A percentile compares a stretch with the other conserved stretches of the same genome.
These are phyloP conservation scores for Syrphus vitripennis DNA, from an alignment of 2,888 invertebrate genomes.

Conservation along the genomic window DNA sequence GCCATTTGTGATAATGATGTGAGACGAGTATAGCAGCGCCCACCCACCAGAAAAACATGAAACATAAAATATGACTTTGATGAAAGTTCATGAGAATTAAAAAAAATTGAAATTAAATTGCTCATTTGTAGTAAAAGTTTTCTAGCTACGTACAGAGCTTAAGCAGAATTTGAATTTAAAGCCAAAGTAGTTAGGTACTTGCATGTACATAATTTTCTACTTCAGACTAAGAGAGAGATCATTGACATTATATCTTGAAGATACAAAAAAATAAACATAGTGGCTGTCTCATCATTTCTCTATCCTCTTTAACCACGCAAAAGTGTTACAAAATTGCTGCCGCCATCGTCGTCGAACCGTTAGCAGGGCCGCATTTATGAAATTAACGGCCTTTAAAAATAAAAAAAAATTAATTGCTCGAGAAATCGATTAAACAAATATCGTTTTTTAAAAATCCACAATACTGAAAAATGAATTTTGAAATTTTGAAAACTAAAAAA, in stretches of 20 bases:
- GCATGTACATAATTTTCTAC: not conserved
- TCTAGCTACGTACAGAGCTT: not conserved
- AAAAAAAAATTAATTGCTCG: not conserved
- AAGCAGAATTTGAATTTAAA: not conserved
- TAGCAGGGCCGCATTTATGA: not conserved
- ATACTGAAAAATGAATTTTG: too few species aligned
- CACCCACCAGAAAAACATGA: not conserved
- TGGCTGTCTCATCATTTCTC: not conserved
- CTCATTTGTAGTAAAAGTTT: not conserved
- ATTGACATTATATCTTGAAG: not conserved
- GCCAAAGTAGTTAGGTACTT: not conserved
- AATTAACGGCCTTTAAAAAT: not conserved
- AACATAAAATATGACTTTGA: not conserved
- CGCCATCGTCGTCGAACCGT: not conserved
- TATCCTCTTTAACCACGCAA: not conserved
- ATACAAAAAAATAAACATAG: not conserved
- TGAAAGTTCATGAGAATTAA: slow-evolving; percentile 17
- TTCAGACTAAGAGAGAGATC: not conserved
- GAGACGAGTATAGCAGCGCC: not conserved
- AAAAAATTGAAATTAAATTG: not conserved
- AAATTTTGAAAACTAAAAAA: too few species aligned
- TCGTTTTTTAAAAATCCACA: too few species aligned
- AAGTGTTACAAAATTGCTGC: not conserved
- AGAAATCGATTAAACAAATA: too few species aligned
- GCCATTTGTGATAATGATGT: not conserved